These are phyloP conservation scores for Sepiola atlantica DNA, from an alignment of 2,888 invertebrate genomes.

Conservation along the genomic window DNA sequence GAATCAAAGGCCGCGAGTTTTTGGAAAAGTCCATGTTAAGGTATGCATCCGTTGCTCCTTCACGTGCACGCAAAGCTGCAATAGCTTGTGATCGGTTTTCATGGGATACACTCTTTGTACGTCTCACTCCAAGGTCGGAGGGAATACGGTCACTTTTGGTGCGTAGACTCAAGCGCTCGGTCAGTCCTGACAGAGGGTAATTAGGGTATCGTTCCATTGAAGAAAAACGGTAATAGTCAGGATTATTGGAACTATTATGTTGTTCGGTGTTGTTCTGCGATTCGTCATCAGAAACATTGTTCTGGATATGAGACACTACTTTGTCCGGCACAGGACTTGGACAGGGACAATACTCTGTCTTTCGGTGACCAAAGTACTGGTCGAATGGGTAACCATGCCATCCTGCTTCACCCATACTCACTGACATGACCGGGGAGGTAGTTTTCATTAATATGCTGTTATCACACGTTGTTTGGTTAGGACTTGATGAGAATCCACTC, in stretches of 20 bases:
- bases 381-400: constrained; percentile 38
- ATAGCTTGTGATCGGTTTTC: constrained; percentile 41
- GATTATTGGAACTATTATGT: constrained; percentile 14
- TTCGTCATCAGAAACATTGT: constrained; percentile 40
- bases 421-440: constrained; percentile 42
- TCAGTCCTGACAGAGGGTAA: not conserved
- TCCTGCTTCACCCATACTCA: constrained; percentile 37
- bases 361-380: constrained; percentile 35
- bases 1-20: not conserved
- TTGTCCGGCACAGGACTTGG: constrained; percentile 37
- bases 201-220: constrained; percentile 21
- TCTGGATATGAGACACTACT: constrained; percentile 36
- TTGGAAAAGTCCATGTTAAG: constrained; percentile 45
- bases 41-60: constrained; percentile 9
- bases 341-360: not conserved
- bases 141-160: not conserved
- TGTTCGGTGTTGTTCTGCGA: not conserved
- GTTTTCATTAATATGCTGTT: constrained; percentile 37
- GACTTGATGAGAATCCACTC: not conserved
- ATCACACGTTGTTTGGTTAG: constrained; percentile 8
- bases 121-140: constrained; percentile 39
- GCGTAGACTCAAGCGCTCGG: constrained; percentile 22
- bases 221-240: constrained; percentile 10
- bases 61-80: not conserved
- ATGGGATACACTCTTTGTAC: constrained; percentile 45